A percentile compares a stretch with the other conserved stretches of the same genome.
Conservation (phyloP, 2,888 invertebrate species). For the Brassicogethes aeneus region DNA sequence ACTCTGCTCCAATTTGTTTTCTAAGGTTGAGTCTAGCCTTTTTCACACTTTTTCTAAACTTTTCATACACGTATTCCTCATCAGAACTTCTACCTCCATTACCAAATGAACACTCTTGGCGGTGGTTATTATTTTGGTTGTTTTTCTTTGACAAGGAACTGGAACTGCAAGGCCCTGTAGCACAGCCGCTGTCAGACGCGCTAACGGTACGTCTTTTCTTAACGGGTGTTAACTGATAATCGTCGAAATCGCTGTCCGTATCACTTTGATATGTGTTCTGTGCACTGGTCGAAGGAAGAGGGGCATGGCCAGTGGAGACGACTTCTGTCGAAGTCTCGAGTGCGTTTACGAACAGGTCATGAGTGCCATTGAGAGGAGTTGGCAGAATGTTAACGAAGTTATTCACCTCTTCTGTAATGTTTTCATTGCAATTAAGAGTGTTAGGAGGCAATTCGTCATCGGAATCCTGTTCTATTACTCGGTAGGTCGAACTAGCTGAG, state of each 20-base stretch:
- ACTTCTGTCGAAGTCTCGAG: constrained; percentile 36
- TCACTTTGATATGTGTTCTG: constrained; percentile 3
- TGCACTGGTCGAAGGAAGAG: neutral
- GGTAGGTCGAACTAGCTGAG: constrained; percentile 23
- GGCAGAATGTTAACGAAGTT: constrained; percentile 50
- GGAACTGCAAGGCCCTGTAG: constrained; percentile 31
- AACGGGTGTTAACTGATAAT: constrained; percentile 31
- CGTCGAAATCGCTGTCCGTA: constrained; percentile 29
- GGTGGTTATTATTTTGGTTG: constrained; percentile 9
- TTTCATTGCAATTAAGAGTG: constrained; percentile 10
- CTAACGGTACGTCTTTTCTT: constrained; percentile 29
- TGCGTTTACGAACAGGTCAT: constrained; percentile 37
- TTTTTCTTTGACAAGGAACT: constrained; percentile 15
- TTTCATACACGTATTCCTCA: constrained; percentile 44
- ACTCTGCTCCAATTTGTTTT: constrained; percentile 52
- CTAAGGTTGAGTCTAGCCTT: constrained; percentile 55
- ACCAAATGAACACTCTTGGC: constrained; percentile 27
- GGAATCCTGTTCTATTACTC: constrained; percentile 49
- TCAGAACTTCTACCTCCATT: constrained; percentile 26
- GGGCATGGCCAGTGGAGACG: constrained; percentile 25
- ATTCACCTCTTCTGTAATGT: constrained; percentile 21
- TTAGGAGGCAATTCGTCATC: constrained; percentile 45
- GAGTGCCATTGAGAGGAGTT: constrained; percentile 50
- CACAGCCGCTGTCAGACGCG: constrained; percentile 36
- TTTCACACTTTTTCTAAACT: constrained; percentile 51